Evolutionary conservation across 2,888 invertebrate species (phyloP), one percentile per base, ranked within the genome.

Genomic region (Tridacna gigas): DNA sequence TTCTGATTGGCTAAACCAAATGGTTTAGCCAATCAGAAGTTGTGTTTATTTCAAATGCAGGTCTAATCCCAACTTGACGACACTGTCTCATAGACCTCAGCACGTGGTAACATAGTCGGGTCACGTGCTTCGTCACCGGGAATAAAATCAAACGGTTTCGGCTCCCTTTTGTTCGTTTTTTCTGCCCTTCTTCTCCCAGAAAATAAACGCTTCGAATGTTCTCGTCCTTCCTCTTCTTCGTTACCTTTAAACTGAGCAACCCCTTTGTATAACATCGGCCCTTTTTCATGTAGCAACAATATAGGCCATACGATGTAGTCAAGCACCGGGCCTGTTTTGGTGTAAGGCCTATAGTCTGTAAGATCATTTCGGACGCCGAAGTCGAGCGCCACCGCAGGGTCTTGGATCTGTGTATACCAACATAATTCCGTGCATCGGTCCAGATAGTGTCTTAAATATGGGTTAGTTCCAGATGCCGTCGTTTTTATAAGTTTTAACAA

Each of bases 331-430:
- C 81, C 84, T n/a, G 77, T 26, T 45, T 18, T 26, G 37, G 81
- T 71, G 25, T 81, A 84, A 25, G 80, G 65, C 26, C 79, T 74
- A 28, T 69, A 84, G n/a, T 45, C 26, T 3, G 60, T 51, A 18
- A n/a, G 28, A 26, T 51, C 25, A 4, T 2, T 9, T 9, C 47
- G 22, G 0, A 3, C 12, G 9, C 15, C 66, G 22, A 84, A 84
- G 67, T 77, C 79, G 11, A 84, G 65, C 3, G 65, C 74, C 11
- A 82, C 45, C 4, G 84, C 79, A 25, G 84, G 84, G 37, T 74
- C 77, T 63, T 82, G 84, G n/a, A 84, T 82, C 66, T 84, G 84
- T 18, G 77, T 79, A 26, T 74, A 56, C 84, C 84, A 84, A 12
- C 69, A 26, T 15, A 84, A 11, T 61, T 82, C 79, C 18, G 67